These are phyloP conservation scores for Heliconius cydno DNA, from an alignment of 2,888 invertebrate genomes.

Conservation along the genomic window DNA sequence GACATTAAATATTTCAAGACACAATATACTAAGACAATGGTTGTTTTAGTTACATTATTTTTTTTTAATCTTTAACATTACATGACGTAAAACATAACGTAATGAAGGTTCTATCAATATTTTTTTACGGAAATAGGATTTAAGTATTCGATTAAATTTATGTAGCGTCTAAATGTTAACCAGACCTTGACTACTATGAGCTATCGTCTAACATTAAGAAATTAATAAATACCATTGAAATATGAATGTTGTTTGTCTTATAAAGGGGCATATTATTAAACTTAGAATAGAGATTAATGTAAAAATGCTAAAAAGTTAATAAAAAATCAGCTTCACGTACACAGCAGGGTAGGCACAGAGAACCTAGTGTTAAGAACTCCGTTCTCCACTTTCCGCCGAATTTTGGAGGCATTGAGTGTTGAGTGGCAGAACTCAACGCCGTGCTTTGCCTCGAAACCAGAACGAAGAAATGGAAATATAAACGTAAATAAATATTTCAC, in stretches of 20 bases:
- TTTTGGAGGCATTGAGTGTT: too few species aligned
- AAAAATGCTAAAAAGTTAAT: not conserved
- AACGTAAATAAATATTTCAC: too few species aligned
- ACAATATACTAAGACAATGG: too few species aligned
- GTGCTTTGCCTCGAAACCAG: too few species aligned
- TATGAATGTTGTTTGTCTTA: not conserved
- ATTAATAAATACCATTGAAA: not conserved
- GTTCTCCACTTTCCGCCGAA: too few species aligned
- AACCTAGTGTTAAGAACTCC: too few species aligned
- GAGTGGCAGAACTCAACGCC: too few species aligned
- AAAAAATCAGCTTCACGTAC: not conserved
- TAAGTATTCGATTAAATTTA: constrained; percentile 33
- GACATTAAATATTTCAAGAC: not conserved
- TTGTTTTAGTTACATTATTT: not conserved
- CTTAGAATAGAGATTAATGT: too few species aligned
- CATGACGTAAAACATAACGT: constrained; percentile 26
- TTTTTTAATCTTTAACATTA: not conserved
- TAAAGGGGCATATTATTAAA: not conserved
- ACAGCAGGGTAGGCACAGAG: too few species aligned
- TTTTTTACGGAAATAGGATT: constrained; percentile 35
- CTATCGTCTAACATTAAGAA: constrained; percentile 25
- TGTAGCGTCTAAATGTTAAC: constrained; percentile 28
- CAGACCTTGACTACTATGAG: constrained; percentile 38
- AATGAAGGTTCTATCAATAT: constrained; percentile 38
- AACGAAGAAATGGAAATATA: too few species aligned